phyloP scores from a whole-genome alignment of 2,113 vertebrate genomes.

The Cololabis saira region DNA sequence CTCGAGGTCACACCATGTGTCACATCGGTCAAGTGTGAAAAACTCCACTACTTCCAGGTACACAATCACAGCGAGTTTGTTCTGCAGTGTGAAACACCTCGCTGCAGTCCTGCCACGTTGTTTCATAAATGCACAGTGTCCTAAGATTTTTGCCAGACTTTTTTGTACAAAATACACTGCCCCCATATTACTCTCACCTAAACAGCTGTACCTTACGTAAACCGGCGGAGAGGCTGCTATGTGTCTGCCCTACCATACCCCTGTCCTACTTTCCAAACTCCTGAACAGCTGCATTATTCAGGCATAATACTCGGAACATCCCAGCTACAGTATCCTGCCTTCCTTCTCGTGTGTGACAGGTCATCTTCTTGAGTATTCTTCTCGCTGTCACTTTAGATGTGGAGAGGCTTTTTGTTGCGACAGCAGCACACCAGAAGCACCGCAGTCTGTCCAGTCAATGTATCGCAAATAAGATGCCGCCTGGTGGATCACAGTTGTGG shows the following conservation, averaged over 20 bases:
- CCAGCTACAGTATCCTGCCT: constrained; percentile 1
- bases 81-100: constrained; percentile 55
- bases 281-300: constrained; percentile 20
- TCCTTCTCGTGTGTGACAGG: constrained; percentile 25
- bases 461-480: constrained; percentile 21
- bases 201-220: background rate
- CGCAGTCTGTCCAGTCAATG: constrained; percentile 24
- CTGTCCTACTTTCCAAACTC: constrained; percentile 15
- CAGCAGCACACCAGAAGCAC: constrained; percentile 31
- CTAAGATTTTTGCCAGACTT: constrained; percentile 11
- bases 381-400: constrained; percentile 48
- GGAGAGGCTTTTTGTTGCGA: constrained; percentile 27
- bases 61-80: constrained; percentile 16
- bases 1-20: constrained; percentile 37
- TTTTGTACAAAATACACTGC: background rate
- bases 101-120: constrained; percentile 18
- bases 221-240: background rate
- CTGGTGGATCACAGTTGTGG: constrained; percentile 43
- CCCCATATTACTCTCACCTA: background rate
- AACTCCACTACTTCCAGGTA: constrained; percentile 26
- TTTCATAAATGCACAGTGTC: constrained; percentile 28
- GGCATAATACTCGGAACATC: constrained; percentile 6
- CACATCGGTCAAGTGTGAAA: constrained; percentile 60
- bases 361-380: constrained; percentile 33
- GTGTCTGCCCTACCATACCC: background rate